Evolutionary conservation across 1,140 invertebrate genomes (phyloP).

Genomic region (Eumeta japonica): DNA sequence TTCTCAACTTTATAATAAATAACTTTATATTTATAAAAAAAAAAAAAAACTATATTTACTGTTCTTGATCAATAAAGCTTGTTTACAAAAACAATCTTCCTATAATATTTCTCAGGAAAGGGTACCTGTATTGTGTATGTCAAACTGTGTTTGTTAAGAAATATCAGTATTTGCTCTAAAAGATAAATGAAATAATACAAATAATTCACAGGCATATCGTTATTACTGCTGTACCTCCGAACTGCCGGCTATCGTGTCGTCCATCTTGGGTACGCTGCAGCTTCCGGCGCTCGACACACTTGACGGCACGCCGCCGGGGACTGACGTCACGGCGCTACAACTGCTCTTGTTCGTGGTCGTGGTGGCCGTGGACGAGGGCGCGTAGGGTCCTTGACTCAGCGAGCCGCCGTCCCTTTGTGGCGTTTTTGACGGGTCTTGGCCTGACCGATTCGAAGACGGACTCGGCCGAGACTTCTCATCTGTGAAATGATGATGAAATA

Average conservation of each 20-base stretch:
- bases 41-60: too few relatives aligned
- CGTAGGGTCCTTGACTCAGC: conserved; percentile 48
- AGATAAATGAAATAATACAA: too few relatives aligned
- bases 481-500: conserved; percentile 13
- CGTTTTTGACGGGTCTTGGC: conserved; percentile 50
- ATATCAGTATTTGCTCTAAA: too few relatives aligned
- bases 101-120: too few relatives aligned
- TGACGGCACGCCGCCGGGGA: conserved; percentile 20
- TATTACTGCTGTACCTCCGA: conserved; percentile 23
- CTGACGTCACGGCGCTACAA: conserved; percentile 25
- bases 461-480: conserved; percentile 55
- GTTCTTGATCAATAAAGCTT: too few relatives aligned
- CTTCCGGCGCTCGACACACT: conserved; percentile 19
- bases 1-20: too few relatives aligned
- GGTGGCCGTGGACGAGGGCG: conserved; percentile 29
- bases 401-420: conserved; percentile 35
- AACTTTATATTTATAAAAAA: too few relatives aligned
- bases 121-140: too few relatives aligned
- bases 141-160: too few relatives aligned
- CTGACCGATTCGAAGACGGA: conserved; percentile 49
- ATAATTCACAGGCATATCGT: too few relatives aligned
- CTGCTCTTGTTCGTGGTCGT: conserved; percentile 23
- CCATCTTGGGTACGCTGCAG: too few relatives aligned
- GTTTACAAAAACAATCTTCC: too few relatives aligned
- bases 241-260: conserved; percentile 31